Base-by-base conservation (phyloP, 2,797 vertebrate genomes). In the Sebastes itinus region DNA sequence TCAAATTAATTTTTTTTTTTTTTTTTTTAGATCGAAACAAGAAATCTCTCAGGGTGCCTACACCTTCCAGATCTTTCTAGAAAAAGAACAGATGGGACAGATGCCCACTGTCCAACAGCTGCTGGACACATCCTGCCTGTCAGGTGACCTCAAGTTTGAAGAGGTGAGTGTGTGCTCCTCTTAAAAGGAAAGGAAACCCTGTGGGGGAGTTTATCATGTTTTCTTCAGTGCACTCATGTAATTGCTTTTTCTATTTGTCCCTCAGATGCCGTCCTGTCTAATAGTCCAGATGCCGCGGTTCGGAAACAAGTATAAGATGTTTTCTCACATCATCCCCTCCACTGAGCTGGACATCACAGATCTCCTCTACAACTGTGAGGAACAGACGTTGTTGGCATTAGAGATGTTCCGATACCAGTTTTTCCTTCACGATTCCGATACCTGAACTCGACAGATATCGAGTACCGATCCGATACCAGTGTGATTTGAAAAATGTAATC, bases 241-340 rank as follows among this genome's bases (percentile, higher is more conserved):
- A 16, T 75, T 27, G 1, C 2, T 20, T 25, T 52, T 28, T 1
- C 18, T 3, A 3, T 82, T 70, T 65, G 18, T 59, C 61, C 69
- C 65, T 58, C 75, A 97, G 96, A 85, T 92, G 73, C 96, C 96
- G 0, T 92, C 93, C 49, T 96, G 96, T 84, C 92, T 97, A 3
- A 95, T 97, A 54, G 84, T 97, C 61, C 96, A 97, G 84, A 96
- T 96, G 96, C 96, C 96, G 38, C 92, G 96, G 72, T 97, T 95
- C 92, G 96, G 96, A 76, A 97, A 96, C 87, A 94, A 94, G 81
- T 97, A 95, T 27, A 97, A 96, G 86, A 96, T 96, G 96, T 97
- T 97, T 86, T 90, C 96, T 55, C 92, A 94, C 74, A 96, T 97
- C 74, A 93, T 96, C 78, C 96, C 96, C 20, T 95, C 96, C 74